These are phyloP conservation scores for Acholoe squamosa DNA, from an alignment of 2,888 invertebrate genomes.

Conservation along the genomic window DNA sequence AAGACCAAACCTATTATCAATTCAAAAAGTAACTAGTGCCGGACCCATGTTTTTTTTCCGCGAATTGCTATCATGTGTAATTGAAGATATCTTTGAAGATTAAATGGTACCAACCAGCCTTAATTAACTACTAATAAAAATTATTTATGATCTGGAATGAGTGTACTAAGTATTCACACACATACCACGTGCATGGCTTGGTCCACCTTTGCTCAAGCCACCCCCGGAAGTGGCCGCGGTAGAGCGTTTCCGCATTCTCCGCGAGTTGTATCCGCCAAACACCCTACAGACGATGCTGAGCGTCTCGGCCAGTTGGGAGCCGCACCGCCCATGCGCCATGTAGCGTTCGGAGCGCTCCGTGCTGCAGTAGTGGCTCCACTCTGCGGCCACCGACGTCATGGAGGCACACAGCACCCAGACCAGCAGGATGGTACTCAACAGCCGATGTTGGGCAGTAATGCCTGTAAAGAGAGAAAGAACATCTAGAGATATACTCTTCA, in stretches of 20 bases:
- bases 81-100: no score
- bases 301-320: conserved; percentile 32
- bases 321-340: conserved; percentile 5
- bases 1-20: no score
- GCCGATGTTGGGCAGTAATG: background rate
- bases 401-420: conserved; percentile 32
- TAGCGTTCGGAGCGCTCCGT: conserved; percentile 4
- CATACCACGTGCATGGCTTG: no score
- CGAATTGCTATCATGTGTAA: no score
- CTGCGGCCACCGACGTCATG: conserved; percentile 21
- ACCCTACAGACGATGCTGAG: conserved; percentile 11
- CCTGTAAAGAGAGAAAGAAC: background rate
- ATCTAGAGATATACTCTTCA: background rate
- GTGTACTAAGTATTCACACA: no score
- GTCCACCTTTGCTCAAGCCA: background rate
- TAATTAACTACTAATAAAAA: no score
- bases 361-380: conserved; percentile 45
- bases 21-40: no score
- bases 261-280: conserved; percentile 49
- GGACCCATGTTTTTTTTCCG: no score
- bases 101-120: no score
- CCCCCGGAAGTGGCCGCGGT: background rate
- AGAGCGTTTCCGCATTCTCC: background rate
- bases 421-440: background rate
- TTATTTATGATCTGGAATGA: no score